Evolutionary conservation across 2,888 invertebrate genomes (phyloP).

Genomic region (Chymomyza fuscimana): DNA sequence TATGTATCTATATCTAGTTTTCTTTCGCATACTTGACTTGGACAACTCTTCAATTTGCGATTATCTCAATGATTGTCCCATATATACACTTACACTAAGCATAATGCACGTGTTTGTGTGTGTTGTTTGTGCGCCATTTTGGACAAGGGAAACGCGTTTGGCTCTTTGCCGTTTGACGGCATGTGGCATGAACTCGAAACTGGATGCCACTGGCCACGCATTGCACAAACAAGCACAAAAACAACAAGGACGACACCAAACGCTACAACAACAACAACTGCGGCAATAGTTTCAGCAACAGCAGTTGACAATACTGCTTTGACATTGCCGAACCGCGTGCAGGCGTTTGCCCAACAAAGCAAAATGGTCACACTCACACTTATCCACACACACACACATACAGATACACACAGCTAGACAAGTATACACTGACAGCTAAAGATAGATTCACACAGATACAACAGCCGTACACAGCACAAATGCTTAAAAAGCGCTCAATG

Average conservation of each 20-base stretch:
- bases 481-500: constrained; percentile 60
- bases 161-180: constrained; percentile 65
- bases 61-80: not conserved
- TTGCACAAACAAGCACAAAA: constrained; percentile 18
- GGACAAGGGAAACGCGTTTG: constrained; percentile 53
- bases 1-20: not conserved
- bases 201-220: constrained; percentile 35
- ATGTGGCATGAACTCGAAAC: constrained; percentile 38
- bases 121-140: constrained; percentile 57
- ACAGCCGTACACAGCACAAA: constrained; percentile 56
- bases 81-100: not conserved
- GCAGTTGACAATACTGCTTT: constrained; percentile 4
- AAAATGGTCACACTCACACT: not conserved
- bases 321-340: constrained; percentile 8
- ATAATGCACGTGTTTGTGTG: constrained; percentile 20
- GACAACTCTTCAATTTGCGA: not conserved
- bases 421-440: not conserved
- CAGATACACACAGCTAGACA: not conserved
- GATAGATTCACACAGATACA: constrained; percentile 23
- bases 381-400: not conserved
- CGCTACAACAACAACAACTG: not conserved
- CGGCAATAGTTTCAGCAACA: constrained; percentile 9
- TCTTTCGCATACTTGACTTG: not conserved
- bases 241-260: not conserved
- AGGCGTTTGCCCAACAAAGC: not conserved